A percentile compares a stretch with the other conserved stretches of the same genome.
phyloP scores from a whole-genome alignment of 2,888 invertebrate species.

The Perizoma affinitatum region DNA sequence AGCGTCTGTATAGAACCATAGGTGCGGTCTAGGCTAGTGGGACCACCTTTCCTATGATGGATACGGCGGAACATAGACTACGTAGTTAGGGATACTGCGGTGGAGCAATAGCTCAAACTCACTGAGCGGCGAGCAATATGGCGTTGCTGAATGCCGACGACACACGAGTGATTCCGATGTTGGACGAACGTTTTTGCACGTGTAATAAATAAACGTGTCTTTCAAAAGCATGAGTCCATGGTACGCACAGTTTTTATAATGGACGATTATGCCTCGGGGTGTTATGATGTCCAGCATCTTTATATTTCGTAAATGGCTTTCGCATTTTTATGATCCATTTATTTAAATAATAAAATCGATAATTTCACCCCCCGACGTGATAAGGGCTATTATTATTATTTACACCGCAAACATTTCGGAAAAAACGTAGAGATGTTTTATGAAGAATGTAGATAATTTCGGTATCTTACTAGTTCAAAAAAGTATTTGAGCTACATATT shows the following conservation, averaged over 20 bases:
- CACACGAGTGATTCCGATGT: no score
- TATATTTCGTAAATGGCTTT: slow-evolving; percentile 48
- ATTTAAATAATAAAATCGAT: slow-evolving; percentile 51
- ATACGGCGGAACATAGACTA: no score
- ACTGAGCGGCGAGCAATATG: no score
- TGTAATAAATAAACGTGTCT: slow-evolving; percentile 2
- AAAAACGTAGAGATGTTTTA: slow-evolving; percentile 7
- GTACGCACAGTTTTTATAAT: slow-evolving; percentile 25
- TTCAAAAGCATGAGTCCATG: slow-evolving; percentile 2
- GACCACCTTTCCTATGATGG: no score
- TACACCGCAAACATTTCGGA: slow-evolving; percentile 35
- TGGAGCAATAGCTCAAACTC: no score
- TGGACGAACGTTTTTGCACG: no score
- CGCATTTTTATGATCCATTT: slow-evolving; percentile 40
- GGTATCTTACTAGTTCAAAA: not conserved
- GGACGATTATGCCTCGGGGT: slow-evolving; percentile 36
- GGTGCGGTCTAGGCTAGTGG: no score
- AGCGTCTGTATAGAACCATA: no score
- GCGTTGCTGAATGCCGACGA: no score
- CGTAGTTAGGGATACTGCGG: no score
- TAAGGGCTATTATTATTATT: slow-evolving; percentile 35
- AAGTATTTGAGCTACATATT: no score
- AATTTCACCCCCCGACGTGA: slow-evolving; percentile 39
- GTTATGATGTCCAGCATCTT: slow-evolving; percentile 43
- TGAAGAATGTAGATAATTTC: not conserved